Evolutionary conservation across 2,113 vertebrate genomes (phyloP), one percentile per base, ranked within the genome.

Genomic region (Cyprinodon tularosa): DNA sequence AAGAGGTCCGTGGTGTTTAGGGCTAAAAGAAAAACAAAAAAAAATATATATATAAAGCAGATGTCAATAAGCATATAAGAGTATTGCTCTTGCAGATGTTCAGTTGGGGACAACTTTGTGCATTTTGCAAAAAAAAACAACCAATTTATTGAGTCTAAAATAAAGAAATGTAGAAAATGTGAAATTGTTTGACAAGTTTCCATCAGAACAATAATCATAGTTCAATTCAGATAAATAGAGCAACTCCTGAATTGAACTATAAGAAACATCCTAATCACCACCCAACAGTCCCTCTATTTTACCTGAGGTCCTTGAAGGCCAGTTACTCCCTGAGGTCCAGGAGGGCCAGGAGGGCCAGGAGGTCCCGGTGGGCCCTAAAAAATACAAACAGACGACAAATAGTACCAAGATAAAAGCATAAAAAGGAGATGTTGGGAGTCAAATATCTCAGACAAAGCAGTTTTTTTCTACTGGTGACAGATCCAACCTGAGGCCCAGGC

Each of bases 401-500:
- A 22, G 62, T 8, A 69, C 72, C 9, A 9, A 10, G 2, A 57
- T 8, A 17, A 57, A 57, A 29, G 29, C 29, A 29, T 29, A 29
- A 29, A 29, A 1, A 29, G 29, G 29, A 29, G 29, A 29, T 29
- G 29, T 29, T 29, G 1, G 70, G 50, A 76, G 20, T 42, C 10
- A 68, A 53, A 59, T 69, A 47, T 70, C 50, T 81, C 39, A 72
- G 71, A 76, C 36, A 83, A 78, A 84, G 64, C 63, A 36, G 50
- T 57, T 67, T 74, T 77, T 83, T 40, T 65, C 57, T 42, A 44
- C 62, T 29, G 68, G 66, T 85, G 81, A 74, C 45, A 68, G 82
- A 83, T 95, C 95, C 89, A 84, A 98, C 96, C 96, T 98, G 96
- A 4, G 96, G 96, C 83, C 96, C 96, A 0, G 95, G 91, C 92